Conservation (phyloP, 30 jellyfish, hydroid and myxozoan species). For the Aurelia aurita complex sp. Pacific region DNA sequence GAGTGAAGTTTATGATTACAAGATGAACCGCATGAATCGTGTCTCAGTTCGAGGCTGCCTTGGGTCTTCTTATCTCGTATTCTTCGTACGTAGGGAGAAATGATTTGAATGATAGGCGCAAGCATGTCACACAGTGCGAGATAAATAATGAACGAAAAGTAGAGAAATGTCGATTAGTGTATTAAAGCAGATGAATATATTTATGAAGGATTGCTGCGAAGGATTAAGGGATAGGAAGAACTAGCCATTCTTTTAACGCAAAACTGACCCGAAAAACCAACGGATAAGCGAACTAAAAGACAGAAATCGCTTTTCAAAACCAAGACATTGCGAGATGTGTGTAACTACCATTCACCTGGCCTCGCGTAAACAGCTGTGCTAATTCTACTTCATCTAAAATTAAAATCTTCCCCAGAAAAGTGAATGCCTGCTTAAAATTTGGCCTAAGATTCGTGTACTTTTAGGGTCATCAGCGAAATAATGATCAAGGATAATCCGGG, state of each 20-base stretch:
- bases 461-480: slow-evolving; percentile 56
- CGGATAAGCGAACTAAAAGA: slow-evolving; percentile 49
- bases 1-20: background rate
- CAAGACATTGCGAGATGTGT: slow-evolving; percentile 33
- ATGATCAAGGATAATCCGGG: slow-evolving; percentile 52
- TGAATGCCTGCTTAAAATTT: slow-evolving; percentile 48
- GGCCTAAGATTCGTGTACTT: slow-evolving; percentile 18
- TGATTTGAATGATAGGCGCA: background rate
- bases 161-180: slow-evolving; percentile 48
- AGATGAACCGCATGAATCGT: too few relatives aligned
- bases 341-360: slow-evolving; percentile 48
- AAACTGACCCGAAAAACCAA: slow-evolving; percentile 57
- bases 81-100: background rate
- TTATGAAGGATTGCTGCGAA: slow-evolving; percentile 46
- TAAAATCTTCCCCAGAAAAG: slow-evolving; percentile 45
- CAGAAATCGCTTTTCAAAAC: slow-evolving; percentile 45
- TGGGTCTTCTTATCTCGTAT: too few relatives aligned
- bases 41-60: too few relatives aligned
- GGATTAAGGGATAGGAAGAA: slow-evolving; percentile 52
- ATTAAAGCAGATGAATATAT: slow-evolving; percentile 46
- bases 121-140: slow-evolving; percentile 9
- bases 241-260: slow-evolving; percentile 30
- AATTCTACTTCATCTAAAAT: slow-evolving; percentile 34
- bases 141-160: slow-evolving; percentile 23
- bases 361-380: slow-evolving; percentile 44